These are phyloP conservation scores for Chymomyza caudatula DNA, from an alignment of 2,888 invertebrate species.

Conservation along the genomic window DNA sequence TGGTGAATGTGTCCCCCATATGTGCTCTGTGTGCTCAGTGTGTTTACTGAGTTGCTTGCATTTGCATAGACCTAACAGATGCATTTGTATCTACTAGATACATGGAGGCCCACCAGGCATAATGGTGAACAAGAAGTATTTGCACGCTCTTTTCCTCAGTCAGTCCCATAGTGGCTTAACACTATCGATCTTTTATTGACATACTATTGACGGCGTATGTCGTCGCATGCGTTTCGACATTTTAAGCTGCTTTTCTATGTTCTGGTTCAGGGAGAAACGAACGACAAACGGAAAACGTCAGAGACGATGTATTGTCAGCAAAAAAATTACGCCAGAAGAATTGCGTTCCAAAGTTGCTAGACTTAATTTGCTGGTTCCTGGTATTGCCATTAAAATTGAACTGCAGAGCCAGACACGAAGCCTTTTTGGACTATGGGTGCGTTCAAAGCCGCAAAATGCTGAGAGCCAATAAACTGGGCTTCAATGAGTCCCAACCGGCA, in stretches of 20 bases:
- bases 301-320: background rate
- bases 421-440: conserved; percentile 1
- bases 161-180: background rate
- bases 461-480: background rate
- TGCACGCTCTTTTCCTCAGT: background rate
- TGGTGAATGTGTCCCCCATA: background rate
- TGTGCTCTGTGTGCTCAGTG: background rate
- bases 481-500: background rate
- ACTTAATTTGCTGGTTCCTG: conserved; percentile 41
- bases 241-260: conserved; percentile 50
- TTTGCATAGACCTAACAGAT: background rate
- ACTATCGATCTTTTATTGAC: background rate
- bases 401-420: conserved; percentile 18
- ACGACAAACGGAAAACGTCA: background rate
- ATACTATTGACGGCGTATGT: background rate
- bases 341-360: background rate
- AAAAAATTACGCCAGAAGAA: background rate
- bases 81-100: background rate
- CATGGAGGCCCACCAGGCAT: no score
- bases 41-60: background rate
- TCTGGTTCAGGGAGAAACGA: conserved; percentile 53
- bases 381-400: conserved; percentile 42
- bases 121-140: background rate
- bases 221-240: background rate
- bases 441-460: background rate